Base-by-base conservation (phyloP, 2,113 vertebrate genomes). In the Spea multiplicata region DNA sequence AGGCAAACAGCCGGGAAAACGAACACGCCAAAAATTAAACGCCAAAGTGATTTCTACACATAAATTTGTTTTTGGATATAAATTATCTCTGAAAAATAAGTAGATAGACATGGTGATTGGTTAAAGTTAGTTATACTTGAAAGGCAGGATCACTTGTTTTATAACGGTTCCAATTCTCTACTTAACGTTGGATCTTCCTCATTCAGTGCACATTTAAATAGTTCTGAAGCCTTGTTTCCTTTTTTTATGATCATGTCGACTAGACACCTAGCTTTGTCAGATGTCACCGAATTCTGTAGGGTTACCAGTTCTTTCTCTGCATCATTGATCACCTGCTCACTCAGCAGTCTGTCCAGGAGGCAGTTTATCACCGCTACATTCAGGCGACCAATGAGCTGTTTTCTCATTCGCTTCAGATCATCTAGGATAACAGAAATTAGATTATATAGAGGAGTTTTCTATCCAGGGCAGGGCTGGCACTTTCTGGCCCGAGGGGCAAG, bases 181-280 rank as follows among this genome's bases (percentile, higher is more conserved):
- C 30, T 30, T 30, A 30, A 30, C 30, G 30, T 30, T 30, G 30
- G 30, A 62, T 62, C 44, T 44, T 59, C 53, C 5, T 48, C 14
- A 47, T 59, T 2, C 57, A 62, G 12, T 30, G 45, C 44, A 8
- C 46, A 6, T 59, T 46, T 47, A 17, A 62, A 62, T 16, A 61
- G 16, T 0, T 47, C 2, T 62, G 72, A 73, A 17, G 72, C 72
- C 8, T 1, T 0, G 9, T 73, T n/a, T 14, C 71, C 71, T 73
- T 73, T 73, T 13, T 73, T 73, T 45, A 61, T 61, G 44, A 73
- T 16, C 57, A 74, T 17, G 14, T 74, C 55, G 17, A 64, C 48
- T 5, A 74, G 55, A 9, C 45, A 46, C 13, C 72, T n/a, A 17
- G 57, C 71, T n/a, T 9, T 44, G 3, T 61, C 71, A 8, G 4